Evolutionary conservation across 2,113 vertebrate genomes (phyloP).

Genomic region (Stigmatopora argus): DNA sequence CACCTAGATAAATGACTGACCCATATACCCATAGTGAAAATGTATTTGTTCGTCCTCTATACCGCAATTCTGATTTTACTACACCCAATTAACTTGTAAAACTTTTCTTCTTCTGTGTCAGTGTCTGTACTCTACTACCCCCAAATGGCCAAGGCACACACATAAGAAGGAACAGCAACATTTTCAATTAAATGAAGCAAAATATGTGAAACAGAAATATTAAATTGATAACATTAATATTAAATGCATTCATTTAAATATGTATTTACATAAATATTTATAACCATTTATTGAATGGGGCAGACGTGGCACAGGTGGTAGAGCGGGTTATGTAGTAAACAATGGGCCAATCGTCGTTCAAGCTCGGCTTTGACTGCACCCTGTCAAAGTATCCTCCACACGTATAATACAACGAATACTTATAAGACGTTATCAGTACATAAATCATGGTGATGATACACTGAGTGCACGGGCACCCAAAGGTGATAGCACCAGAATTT

Average conservation of each 20-base stretch:
- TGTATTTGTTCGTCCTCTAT: background rate
- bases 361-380: no score
- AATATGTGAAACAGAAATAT: background rate
- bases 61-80: no score
- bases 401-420: constrained; percentile 8
- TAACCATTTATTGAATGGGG: no score
- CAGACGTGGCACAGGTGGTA: no score
- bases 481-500: constrained; percentile 48
- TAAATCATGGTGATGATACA: constrained; percentile 33
- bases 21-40: no score
- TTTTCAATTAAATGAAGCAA: background rate
- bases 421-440: background rate
- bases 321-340: no score
- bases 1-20: background rate
- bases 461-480: constrained; percentile 23
- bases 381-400: background rate
- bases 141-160: background rate
- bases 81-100: background rate
- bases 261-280: background rate
- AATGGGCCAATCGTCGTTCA: no score
- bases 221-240: background rate
- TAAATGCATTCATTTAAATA: background rate
- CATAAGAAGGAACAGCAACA: background rate
- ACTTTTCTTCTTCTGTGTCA: background rate
- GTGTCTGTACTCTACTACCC: no score